Evolutionary conservation across 2,113 vertebrate genomes (phyloP).

Genomic region (Erythrolamprus reginae): DNA sequence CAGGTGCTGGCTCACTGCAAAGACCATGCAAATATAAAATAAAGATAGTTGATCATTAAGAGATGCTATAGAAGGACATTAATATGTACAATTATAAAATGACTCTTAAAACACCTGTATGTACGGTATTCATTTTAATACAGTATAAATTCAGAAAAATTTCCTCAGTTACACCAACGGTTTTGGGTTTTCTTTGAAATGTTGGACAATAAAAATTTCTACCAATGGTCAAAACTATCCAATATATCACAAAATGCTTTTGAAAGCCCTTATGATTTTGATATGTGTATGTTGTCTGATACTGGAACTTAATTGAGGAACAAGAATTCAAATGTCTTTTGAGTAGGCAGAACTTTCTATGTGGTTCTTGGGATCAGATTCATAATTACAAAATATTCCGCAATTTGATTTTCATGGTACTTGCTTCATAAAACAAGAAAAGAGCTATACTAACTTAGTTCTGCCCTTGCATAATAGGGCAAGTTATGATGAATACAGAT

Average conservation of each 20-base stretch:
- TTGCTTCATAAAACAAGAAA: neutral
- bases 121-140: neutral
- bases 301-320: neutral
- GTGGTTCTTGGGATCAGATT: neutral
- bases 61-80: neutral
- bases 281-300: neutral
- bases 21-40: slow-evolving; percentile 8
- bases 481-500: neutral
- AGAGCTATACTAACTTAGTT: neutral
- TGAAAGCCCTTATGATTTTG: neutral
- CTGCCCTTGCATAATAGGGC: neutral
- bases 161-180: neutral
- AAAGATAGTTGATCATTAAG: neutral
- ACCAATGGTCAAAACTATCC: neutral
- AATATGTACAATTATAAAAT: neutral
- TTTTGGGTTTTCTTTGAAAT: neutral
- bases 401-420: neutral
- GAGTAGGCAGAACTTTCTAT: neutral
- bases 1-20: slow-evolving; percentile 73
- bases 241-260: neutral
- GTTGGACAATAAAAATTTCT: neutral
- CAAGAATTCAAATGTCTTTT: neutral
- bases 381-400: neutral
- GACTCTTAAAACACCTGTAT: neutral
- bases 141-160: neutral